Conservation (phyloP, 53 echinoderm and acorn worm genomes). For the Crossaster papposus region DNA sequence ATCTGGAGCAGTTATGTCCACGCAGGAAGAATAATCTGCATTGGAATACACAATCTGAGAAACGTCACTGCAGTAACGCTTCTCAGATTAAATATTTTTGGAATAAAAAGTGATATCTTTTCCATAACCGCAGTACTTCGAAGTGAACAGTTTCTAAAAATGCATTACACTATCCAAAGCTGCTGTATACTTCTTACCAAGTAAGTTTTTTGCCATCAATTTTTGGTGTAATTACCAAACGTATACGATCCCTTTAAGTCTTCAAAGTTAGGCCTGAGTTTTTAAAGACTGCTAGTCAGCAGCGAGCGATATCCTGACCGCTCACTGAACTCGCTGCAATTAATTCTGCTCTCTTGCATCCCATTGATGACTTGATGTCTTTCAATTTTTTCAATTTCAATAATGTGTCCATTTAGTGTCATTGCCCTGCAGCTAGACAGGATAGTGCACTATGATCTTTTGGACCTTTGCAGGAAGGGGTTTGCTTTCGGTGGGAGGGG, state of each 20-base stretch:
- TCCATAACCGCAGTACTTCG: no score
- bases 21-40: no score
- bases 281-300: background rate
- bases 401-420: background rate
- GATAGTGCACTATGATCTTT: background rate
- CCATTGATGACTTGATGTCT: background rate
- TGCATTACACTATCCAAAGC: no score
- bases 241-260: conserved; percentile 6
- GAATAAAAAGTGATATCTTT: no score
- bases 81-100: no score
- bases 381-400: background rate
- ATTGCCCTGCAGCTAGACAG: background rate
- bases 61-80: no score
- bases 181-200: no score
- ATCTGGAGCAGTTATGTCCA: no score
- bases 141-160: no score
- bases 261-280: background rate
- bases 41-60: no score
- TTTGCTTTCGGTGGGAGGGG: background rate
- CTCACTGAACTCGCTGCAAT: conserved; percentile 7
- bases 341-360: background rate
- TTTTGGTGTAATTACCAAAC: no score
- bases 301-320: conserved; percentile 9
- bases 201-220: no score
- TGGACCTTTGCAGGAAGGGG: background rate